Evolutionary conservation across 2,888 invertebrate genomes (phyloP).

Genomic region (Sinotaia quadrata): DNA sequence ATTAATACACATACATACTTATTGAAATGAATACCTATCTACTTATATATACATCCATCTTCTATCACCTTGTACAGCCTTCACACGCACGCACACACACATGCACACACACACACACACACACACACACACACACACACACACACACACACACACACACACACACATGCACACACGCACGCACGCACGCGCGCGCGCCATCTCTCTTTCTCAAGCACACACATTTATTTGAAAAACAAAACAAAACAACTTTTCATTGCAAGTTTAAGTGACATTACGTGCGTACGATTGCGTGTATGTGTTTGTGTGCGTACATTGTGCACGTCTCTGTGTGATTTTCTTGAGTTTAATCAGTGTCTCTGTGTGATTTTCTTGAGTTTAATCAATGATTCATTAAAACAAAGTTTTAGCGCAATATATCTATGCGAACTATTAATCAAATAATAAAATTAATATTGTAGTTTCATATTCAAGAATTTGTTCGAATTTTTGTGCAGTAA

Average conservation of each 20-base stretch:
- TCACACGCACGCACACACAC: background rate
- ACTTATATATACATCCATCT: background rate
- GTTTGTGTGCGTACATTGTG: background rate
- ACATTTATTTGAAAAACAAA: background rate
- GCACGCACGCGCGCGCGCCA: background rate
- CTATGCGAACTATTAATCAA: no score
- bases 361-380: no score
- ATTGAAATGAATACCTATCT: background rate
- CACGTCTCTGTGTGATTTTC: background rate
- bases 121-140: background rate
- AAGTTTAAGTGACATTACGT: background rate
- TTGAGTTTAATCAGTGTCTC: no score
- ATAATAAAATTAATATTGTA: no score
- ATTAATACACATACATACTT: background rate
- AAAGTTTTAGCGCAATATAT: no score
- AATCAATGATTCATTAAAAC: no score
- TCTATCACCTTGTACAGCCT: background rate
- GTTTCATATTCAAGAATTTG: no score
- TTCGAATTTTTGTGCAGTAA: no score
- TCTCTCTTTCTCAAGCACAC: background rate
- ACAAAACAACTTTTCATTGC: background rate
- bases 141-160: constrained; percentile 8
- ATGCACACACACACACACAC: constrained; percentile 7
- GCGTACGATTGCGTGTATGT: background rate
- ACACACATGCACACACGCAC: constrained; percentile 8